These are phyloP conservation scores for Antechinus flavipes DNA, from an alignment of 2,113 vertebrate genomes.

Conservation along the genomic window DNA sequence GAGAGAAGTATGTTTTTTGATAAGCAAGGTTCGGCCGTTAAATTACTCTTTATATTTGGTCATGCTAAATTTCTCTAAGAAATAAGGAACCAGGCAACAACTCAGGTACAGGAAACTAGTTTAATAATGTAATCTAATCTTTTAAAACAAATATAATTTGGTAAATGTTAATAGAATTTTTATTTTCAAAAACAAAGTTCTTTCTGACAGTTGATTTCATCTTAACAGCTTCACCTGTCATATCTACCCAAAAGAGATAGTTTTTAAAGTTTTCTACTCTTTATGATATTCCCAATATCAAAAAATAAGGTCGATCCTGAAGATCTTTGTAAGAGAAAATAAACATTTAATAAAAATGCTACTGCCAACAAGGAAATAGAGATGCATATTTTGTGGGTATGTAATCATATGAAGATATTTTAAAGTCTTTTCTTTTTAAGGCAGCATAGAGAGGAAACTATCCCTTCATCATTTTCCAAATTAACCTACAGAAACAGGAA, in stretches of 20 bases:
- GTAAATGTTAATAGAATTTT: neutral
- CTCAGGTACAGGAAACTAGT: neutral
- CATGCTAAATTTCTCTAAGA: neutral
- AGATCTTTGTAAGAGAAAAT: neutral
- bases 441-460: neutral
- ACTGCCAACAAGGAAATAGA: neutral
- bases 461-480: conserved; percentile 21
- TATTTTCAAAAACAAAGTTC: neutral
- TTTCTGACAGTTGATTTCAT: neutral
- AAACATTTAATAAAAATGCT: neutral
- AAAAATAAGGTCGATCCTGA: neutral
- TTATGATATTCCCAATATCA: neutral
- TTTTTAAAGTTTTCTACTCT: conserved; percentile 4
- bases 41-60: neutral
- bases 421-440: neutral
- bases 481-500: neutral
- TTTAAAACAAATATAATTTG: conserved; percentile 9
- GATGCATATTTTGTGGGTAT: neutral
- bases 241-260: neutral
- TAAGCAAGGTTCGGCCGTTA: neutral
- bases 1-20: neutral
- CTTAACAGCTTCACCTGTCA: neutral
- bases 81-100: neutral
- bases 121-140: neutral
- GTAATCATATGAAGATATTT: neutral